A percentile compares a stretch with the other conserved stretches of the same genome.
Conservation (phyloP, 2,113 vertebrate species). For the Cisticola juncidis region DNA sequence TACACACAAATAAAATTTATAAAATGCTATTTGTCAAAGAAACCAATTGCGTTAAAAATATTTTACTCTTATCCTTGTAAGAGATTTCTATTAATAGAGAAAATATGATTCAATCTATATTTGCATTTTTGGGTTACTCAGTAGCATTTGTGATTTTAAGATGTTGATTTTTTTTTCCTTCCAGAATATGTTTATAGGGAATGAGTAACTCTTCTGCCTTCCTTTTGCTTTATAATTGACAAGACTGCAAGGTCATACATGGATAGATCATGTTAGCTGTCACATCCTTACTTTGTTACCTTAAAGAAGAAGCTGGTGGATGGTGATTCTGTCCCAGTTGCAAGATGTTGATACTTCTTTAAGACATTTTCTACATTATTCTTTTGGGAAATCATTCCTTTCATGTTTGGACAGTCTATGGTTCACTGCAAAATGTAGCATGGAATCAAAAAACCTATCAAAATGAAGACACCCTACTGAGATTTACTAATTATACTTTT, state of each 20-base stretch:
- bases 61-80: not conserved
- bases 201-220: not conserved
- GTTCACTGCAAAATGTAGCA: not conserved
- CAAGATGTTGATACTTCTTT: not conserved
- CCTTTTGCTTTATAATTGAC: not conserved
- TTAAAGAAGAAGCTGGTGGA: not conserved
- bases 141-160: not conserved
- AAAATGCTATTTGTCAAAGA: not conserved
- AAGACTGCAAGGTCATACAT: not conserved
- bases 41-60: not conserved
- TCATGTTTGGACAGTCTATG: not conserved
- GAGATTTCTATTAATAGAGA: not conserved
- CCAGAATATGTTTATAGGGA: not conserved
- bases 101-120: not conserved
- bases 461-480: not conserved
- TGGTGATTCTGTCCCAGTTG: not conserved
- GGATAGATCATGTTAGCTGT: not conserved
- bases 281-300: not conserved
- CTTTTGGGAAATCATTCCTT: not conserved
- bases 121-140: not conserved
- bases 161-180: not conserved
- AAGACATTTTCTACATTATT: not conserved
- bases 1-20: not conserved
- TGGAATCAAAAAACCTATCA: slow-evolving; percentile 44
- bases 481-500: slow-evolving; percentile 37